phyloP scores from a whole-genome alignment of 2,888 invertebrate genomes.

The Himalopsyche anomala region DNA sequence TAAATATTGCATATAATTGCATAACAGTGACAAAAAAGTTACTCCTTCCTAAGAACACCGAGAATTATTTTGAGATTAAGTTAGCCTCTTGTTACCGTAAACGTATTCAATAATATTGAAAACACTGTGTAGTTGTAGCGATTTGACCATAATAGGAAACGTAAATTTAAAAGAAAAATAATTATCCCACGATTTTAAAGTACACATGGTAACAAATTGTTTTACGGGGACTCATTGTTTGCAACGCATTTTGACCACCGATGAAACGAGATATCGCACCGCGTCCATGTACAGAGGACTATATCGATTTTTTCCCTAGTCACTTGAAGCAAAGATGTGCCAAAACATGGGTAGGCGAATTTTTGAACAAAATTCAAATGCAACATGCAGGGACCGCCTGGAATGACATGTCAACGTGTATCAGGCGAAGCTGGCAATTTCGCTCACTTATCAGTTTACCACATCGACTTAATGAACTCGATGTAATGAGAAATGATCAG shows the following conservation, averaged over 20 bases:
- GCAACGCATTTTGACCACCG: constrained; percentile 46
- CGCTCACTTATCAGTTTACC: constrained; percentile 24
- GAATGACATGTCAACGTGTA: constrained; percentile 39
- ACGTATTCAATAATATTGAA: no score
- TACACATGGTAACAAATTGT: no score
- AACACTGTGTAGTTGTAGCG: no score
- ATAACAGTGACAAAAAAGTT: no score
- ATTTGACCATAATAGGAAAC: no score
- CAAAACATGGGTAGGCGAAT: constrained; percentile 34
- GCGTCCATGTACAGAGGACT: constrained; percentile 39
- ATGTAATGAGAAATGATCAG: not conserved
- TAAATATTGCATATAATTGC: no score
- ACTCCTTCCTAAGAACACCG: no score
- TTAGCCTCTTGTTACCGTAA: no score
- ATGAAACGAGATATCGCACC: constrained; percentile 54
- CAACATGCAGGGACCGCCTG: constrained; percentile 22
- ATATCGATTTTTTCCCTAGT: constrained; percentile 46
- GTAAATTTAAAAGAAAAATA: no score
- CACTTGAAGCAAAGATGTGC: constrained; percentile 33
- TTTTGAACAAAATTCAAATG: constrained; percentile 35
- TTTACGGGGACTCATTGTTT: not conserved
- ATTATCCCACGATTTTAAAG: no score
- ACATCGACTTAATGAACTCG: constrained; percentile 14
- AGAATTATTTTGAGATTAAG: no score
- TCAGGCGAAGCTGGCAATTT: constrained; percentile 4